Percentiles rank a stretch among this genome's conserved stretches.
These are phyloP conservation scores for Arothron firmamentum DNA, from an alignment of 2,113 vertebrate species.

Conservation along the genomic window DNA sequence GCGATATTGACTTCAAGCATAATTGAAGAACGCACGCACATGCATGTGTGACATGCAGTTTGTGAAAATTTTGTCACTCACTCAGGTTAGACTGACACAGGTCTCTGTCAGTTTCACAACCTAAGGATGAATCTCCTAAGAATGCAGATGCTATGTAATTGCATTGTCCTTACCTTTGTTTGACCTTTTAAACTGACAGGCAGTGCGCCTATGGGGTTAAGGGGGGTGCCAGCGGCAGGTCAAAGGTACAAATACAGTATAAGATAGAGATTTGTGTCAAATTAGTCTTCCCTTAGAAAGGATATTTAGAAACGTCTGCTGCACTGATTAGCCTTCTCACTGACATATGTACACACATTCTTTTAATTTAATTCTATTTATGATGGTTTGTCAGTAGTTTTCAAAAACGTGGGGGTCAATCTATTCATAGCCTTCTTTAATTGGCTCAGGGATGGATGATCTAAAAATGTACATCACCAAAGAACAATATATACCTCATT, in stretches of 20 bases:
- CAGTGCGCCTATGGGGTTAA: conserved; percentile 65
- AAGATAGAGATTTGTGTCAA: conserved; percentile 70
- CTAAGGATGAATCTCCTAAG: conserved; percentile 51
- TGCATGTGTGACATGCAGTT: conserved; percentile 21
- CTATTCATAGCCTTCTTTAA: too few species aligned
- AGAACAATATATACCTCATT: too few species aligned
- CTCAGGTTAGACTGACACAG: conserved; percentile 11
- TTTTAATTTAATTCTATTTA: too few species aligned
- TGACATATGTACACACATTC: too few species aligned
- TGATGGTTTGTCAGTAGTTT: too few species aligned
- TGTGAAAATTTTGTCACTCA: conserved; percentile 29
- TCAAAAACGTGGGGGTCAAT: too few species aligned
- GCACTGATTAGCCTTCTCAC: conserved; percentile 21
- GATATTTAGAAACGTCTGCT: conserved; percentile 38
- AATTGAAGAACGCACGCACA: conserved; percentile 26
- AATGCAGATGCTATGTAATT: conserved; percentile 63
- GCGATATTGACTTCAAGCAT: conserved; percentile 27
- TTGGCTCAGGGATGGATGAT: too few species aligned
- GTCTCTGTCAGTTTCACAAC: conserved; percentile 54
- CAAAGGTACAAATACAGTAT: conserved; percentile 65
- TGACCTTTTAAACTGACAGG: conserved; percentile 72
- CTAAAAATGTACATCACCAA: too few species aligned
- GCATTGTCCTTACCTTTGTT: conserved; percentile 61
- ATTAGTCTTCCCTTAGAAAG: conserved; percentile 61
- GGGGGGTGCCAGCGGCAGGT: conserved; percentile 52